Evolutionary conservation across 2,113 vertebrate species (phyloP).

Genomic region (Acanthochromis polyacanthus): DNA sequence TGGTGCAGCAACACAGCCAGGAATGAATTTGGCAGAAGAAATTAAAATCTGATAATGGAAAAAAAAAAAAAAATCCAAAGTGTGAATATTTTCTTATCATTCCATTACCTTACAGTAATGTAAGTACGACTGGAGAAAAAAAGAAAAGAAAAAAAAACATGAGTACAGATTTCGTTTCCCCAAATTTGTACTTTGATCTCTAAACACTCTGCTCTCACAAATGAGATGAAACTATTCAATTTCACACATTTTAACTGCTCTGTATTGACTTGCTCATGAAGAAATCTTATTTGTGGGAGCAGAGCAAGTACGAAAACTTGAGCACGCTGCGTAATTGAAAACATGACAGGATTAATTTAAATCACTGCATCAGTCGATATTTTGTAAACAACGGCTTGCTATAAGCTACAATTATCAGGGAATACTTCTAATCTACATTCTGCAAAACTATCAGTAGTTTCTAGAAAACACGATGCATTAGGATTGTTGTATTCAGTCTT

Average conservation of each 20-base stretch:
- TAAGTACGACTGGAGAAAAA: constrained; percentile 17
- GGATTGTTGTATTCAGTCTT: neutral
- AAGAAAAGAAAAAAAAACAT: constrained; percentile 24
- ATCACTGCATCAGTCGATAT: constrained; percentile 44
- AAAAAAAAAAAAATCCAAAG: constrained; percentile 22
- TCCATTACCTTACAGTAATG: constrained; percentile 68
- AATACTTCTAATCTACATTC: constrained; percentile 21
- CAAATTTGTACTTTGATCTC: constrained; percentile 76
- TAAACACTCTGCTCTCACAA: constrained; percentile 63
- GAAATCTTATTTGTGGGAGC: constrained; percentile 67
- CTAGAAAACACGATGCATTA: neutral
- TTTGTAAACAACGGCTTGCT: constrained; percentile 65
- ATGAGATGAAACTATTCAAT: constrained; percentile 82
- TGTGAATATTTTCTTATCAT: constrained; percentile 60
- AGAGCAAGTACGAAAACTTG: constrained; percentile 52
- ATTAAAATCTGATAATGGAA: constrained; percentile 63
- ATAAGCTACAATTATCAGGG: constrained; percentile 33
- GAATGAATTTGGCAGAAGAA: constrained; percentile 49
- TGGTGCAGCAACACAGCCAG: constrained; percentile 40
- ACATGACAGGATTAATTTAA: constrained; percentile 68
- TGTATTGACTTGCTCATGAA: constrained; percentile 69
- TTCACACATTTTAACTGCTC: constrained; percentile 77
- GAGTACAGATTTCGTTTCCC: constrained; percentile 60
- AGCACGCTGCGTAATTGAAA: constrained; percentile 66
- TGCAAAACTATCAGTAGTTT: constrained; percentile 21